Percentiles rank a stretch among this genome's conserved stretches.
Evolutionary conservation across 1,140 invertebrate genomes (phyloP).

Genomic region (Calycopis cecrops): DNA sequence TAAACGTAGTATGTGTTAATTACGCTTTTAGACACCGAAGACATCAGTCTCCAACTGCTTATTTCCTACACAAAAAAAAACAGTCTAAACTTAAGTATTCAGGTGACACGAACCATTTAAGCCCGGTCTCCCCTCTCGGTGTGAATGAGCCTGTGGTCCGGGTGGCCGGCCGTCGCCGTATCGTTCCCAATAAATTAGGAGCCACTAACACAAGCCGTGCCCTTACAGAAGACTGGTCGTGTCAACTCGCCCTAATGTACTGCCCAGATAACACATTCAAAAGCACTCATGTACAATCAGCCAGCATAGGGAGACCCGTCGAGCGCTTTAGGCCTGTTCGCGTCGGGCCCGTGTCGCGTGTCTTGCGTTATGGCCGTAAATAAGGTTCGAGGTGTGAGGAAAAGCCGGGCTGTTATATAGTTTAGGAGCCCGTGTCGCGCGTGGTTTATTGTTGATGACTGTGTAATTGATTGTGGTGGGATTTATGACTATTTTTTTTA

Average conservation of each 20-base stretch:
- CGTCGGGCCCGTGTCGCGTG: constrained; percentile 25
- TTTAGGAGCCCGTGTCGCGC: constrained; percentile 56
- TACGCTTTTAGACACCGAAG: too few species aligned
- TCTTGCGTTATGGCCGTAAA: constrained; percentile 32
- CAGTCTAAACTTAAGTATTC: background rate
- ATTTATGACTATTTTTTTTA: constrained; percentile 50
- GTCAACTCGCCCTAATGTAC: constrained; percentile 69
- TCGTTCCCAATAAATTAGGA: constrained; percentile 72
- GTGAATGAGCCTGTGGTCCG: constrained; percentile 64
- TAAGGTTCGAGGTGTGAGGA: constrained; percentile 25
- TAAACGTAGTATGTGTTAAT: too few species aligned
- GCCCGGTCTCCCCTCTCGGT: constrained; percentile 39
- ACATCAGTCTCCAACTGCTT: too few species aligned
- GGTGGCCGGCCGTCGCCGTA: constrained; percentile 70
- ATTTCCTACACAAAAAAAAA: too few species aligned
- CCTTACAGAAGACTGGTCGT: constrained; percentile 71
- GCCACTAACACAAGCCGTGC: constrained; percentile 66
- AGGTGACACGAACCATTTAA: background rate
- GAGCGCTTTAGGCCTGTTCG: constrained; percentile 26
- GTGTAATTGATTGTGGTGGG: constrained; percentile 53
- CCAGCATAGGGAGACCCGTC: constrained; percentile 41
- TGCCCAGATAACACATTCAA: constrained; percentile 64
- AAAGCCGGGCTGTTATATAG: constrained; percentile 51
- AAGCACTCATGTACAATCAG: constrained; percentile 56
- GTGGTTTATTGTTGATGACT: constrained; percentile 60